Conservation (phyloP, 2,888 invertebrate species). For the Acleris holmiana region DNA sequence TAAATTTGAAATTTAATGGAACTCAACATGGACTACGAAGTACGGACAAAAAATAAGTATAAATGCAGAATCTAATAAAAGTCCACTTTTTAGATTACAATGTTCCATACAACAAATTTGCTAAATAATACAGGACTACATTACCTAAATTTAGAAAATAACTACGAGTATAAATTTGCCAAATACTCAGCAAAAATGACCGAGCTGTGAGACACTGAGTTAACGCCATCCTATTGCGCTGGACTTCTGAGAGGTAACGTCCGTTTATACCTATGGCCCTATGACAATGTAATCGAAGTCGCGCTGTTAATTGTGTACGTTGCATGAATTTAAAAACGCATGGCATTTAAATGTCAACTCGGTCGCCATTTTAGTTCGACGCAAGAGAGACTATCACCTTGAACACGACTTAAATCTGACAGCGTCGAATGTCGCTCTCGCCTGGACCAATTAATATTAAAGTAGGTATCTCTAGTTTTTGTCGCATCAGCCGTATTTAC, state of each 20-base stretch:
- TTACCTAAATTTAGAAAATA: no score
- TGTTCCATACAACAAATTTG: no score
- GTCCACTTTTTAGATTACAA: no score
- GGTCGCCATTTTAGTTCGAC: conserved; percentile 78
- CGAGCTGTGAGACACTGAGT: not conserved
- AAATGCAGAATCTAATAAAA: no score
- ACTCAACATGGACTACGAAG: no score
- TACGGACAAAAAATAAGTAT: no score
- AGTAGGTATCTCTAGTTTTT: conserved; percentile 65
- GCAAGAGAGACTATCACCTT: conserved; percentile 81
- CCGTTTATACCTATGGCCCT: no score
- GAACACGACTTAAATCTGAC: conserved; percentile 83
- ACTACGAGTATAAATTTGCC: no score
- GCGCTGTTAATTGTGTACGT: conserved; percentile 76
- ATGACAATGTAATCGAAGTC: conserved; percentile 79
- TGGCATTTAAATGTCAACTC: conserved; percentile 83
- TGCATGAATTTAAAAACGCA: conserved; percentile 81
- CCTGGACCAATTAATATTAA: conserved; percentile 72
- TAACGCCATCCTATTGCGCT: conserved; percentile 57
- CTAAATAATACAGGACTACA: no score
- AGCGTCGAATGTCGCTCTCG: conserved; percentile 81
- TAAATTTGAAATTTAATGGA: no score
- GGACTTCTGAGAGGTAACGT: conserved; percentile 52
- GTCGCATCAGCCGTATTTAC: conserved; percentile 48
- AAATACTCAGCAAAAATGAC: no score